Base-by-base conservation (phyloP, 2,888 invertebrate genomes). In the Platynereis dumerilii region DNA sequence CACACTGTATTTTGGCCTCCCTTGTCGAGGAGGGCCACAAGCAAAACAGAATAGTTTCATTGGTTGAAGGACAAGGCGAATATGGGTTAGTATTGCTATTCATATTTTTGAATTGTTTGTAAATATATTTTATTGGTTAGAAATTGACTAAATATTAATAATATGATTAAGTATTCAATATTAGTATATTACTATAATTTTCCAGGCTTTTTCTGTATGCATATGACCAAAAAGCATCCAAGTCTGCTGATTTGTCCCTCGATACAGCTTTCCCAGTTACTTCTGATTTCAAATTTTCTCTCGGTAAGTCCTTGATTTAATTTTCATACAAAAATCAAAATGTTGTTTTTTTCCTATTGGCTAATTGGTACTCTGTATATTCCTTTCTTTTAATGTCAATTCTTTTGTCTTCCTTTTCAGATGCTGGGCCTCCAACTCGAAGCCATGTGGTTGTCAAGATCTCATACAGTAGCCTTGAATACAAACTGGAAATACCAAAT, bases 251-350 rank as follows among this genome's bases (percentile, higher is more conserved):
- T 22, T 56, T 62, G 17, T 17, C 28, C 17, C n/a, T 24, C 12
- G 57, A 62, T 26, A 22, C 62, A 7, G 62, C 62, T 7, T 34
- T 62, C 1, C 62, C 62, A 27, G 29, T 62, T 29, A 57, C 44
- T 17, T n/a, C 44, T 17, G 55, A 62, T 45, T 62, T 62, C 29
- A 62, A 62, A 28, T 57, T 62, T 56, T 54, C 54, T 22, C 53
- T 61, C 10, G 55, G 61, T 61, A 55, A 29, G 60, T n/a, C n/a
- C n/a, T n/a, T 55, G 55, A 17, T n/a, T 26, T 22, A 34, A 10
- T n/a, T n/a, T n/a, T n/a, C 44, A 42, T 42, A 15, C 44, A 42
- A 42, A 42, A 12, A 15, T 42, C 17, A 15, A 42, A 15, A 42
- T 42, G 12, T 42, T 42, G 44, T 42, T 42, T 15, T 17, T 42